Conservation (phyloP, 2,797 vertebrate species). For the Macropus fuliginosus region DNA sequence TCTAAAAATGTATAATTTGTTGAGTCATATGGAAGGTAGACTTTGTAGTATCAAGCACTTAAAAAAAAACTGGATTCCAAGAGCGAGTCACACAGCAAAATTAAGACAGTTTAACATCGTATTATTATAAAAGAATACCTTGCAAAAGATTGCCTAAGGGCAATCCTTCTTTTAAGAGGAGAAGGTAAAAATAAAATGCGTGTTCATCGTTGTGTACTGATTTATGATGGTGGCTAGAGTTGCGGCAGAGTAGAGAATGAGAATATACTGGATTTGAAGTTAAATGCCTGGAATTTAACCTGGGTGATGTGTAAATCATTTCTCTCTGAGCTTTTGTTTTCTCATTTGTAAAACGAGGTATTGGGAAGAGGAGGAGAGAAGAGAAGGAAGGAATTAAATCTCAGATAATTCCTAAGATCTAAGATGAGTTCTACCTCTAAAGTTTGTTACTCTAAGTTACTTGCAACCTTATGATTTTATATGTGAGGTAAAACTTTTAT, state of each 20-base stretch:
- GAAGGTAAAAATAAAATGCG: not conserved
- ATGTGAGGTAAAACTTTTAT: no score
- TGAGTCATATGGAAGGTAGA: not conserved
- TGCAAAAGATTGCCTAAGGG: not conserved
- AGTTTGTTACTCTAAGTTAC: not conserved
- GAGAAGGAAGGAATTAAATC: no score
- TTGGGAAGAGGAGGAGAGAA: no score
- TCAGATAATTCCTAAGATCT: no score
- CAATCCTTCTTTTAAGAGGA: conserved; percentile 37
- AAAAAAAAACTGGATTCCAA: not conserved
- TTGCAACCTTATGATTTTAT: not conserved
- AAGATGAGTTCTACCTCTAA: not conserved
- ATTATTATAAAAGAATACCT: not conserved
- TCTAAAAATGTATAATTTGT: conserved; percentile 22
- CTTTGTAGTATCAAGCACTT: conserved; percentile 10
- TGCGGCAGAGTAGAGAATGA: not conserved
- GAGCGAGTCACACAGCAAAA: not conserved
- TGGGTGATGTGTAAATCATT: not conserved
- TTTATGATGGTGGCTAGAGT: not conserved
- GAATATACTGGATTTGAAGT: no score
- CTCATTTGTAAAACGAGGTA: not conserved
- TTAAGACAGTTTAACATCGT: conserved; percentile 8
- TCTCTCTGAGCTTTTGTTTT: not conserved
- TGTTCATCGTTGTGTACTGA: not conserved
- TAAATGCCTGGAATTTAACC: not conserved